A percentile compares a stretch with the other conserved stretches of the same genome.
These are phyloP conservation scores for Sus cebifrons DNA, from an alignment of 2,797 vertebrate genomes.

Conservation along the genomic window DNA sequence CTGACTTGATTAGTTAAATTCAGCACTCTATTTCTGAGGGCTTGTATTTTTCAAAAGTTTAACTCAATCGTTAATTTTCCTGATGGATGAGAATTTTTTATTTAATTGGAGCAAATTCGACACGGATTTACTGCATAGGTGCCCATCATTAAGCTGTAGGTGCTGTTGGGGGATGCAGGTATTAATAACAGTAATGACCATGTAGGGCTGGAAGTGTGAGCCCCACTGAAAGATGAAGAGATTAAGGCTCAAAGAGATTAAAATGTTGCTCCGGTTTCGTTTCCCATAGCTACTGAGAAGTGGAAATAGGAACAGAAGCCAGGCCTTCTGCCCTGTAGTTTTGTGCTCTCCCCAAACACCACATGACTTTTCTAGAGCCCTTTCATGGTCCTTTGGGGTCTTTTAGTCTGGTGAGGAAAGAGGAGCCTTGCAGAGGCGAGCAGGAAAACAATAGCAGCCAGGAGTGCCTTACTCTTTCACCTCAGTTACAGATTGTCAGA, in stretches of 20 bases:
- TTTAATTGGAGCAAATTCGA: neutral
- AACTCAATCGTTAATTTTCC: conserved; percentile 26
- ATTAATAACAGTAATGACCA: neutral
- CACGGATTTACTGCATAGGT: neutral
- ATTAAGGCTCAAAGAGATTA: conserved; percentile 34
- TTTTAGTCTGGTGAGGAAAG: neutral
- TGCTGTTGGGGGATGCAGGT: neutral
- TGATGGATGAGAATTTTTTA: neutral
- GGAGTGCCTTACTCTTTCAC: conserved; percentile 26
- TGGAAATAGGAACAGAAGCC: neutral
- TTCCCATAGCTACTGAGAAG: conserved; percentile 12
- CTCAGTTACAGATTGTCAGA: conserved; percentile 51
- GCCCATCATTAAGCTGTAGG: neutral
- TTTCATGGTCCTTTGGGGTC: neutral
- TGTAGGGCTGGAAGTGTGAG: neutral
- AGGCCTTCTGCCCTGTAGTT: neutral
- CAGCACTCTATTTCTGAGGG: conserved; percentile 29
- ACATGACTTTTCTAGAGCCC: conserved; percentile 16
- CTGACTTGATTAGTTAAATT: conserved; percentile 32
- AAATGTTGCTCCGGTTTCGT: conserved; percentile 21
- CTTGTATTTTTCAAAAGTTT: conserved; percentile 48
- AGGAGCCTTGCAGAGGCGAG: neutral
- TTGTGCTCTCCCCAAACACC: neutral
- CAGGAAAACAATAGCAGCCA: neutral
- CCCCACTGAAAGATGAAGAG: conserved; percentile 14